phyloP scores from a whole-genome alignment of 2,797 vertebrate genomes.

The Helarctos malayanus region DNA sequence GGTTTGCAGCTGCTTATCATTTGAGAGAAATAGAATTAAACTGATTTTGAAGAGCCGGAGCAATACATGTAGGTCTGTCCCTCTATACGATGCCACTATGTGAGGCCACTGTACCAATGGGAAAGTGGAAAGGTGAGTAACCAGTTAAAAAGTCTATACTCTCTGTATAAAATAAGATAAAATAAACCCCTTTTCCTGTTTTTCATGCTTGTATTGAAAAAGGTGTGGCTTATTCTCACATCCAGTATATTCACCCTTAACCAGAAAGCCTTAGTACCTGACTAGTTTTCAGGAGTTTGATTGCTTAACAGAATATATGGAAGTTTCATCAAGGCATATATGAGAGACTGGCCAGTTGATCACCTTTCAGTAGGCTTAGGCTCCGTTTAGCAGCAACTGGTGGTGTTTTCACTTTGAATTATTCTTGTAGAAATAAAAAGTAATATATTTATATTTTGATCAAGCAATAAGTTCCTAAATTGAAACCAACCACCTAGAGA shows the following conservation, averaged over 20 bases:
- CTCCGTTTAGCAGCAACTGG: not conserved
- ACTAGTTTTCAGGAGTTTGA: slow-evolving; percentile 23
- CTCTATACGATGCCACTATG: not conserved
- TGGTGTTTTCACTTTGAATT: slow-evolving; percentile 58
- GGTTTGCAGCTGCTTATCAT: not conserved
- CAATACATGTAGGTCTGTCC: not conserved
- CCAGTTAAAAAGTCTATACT: not conserved
- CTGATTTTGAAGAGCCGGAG: not conserved
- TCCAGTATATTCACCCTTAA: not conserved
- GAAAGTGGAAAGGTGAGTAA: not conserved
- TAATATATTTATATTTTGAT: slow-evolving; percentile 41
- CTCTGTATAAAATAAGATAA: not conserved
- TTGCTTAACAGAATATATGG: not conserved
- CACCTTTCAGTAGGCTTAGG: not conserved
- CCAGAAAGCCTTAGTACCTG: not conserved
- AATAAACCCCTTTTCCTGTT: not conserved
- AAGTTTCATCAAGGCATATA: not conserved
- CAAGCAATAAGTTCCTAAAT: slow-evolving; percentile 34
- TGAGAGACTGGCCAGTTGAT: not conserved
- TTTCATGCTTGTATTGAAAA: slow-evolving; percentile 24
- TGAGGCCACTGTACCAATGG: not conserved
- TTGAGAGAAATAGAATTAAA: not conserved
- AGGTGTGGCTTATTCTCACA: not conserved
- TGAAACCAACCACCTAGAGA: slow-evolving; percentile 37
- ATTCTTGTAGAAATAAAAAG: slow-evolving; percentile 60